Percentiles rank a stretch among this genome's conserved stretches.
Evolutionary conservation across 2,113 vertebrate species (phyloP).

Genomic region (Tachysurus fulvidraco): DNA sequence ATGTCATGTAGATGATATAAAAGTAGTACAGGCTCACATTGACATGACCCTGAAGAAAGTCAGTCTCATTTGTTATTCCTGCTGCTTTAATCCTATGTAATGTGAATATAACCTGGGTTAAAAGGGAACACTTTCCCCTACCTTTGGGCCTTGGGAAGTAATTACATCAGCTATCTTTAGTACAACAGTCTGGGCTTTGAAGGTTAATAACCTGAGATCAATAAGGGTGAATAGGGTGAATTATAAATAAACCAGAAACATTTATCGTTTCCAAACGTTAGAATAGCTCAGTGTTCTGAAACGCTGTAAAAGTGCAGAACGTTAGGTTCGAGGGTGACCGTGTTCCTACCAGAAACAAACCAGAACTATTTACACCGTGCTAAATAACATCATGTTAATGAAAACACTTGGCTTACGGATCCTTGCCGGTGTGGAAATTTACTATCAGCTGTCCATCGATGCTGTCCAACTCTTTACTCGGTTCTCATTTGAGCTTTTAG

Average conservation of each 20-base stretch:
- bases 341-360: not conserved
- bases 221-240: not conserved
- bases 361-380: too few relatives aligned
- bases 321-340: too few relatives aligned
- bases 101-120: not conserved
- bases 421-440: not conserved
- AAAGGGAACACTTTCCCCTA: not conserved
- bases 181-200: not conserved
- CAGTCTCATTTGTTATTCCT: not conserved
- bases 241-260: not conserved
- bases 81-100: not conserved
- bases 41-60: not conserved
- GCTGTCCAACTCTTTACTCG: not conserved
- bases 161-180: not conserved
- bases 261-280: not conserved
- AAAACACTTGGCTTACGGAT: too few relatives aligned
- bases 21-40: not conserved
- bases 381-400: not conserved
- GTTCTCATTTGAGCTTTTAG: not conserved
- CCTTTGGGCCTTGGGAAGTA: not conserved
- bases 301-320: not conserved
- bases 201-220: not conserved
- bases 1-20: not conserved
- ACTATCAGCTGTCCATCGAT: too few relatives aligned
- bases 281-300: not conserved